Evolutionary conservation across 2,888 invertebrate species (phyloP).

Genomic region (Onthophagus sagittarius): DNA sequence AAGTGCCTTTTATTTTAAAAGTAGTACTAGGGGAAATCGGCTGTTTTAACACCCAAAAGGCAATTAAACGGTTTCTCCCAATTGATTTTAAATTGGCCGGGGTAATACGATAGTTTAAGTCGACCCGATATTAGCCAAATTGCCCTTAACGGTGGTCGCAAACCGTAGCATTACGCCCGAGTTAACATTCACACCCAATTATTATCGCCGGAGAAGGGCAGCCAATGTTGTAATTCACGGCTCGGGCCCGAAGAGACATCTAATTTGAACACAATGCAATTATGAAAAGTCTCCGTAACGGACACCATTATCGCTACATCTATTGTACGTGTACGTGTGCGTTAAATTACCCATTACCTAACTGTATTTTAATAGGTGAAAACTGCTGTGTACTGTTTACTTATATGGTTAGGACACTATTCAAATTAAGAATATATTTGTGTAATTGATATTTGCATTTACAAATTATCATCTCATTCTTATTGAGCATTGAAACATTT

Average conservation of each 20-base stretch:
- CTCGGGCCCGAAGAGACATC: not conserved
- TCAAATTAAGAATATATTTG: not conserved
- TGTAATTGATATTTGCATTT: not conserved
- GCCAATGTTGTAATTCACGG: not conserved
- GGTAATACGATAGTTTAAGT: not conserved
- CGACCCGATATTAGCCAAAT: constrained; percentile 2
- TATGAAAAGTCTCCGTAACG: constrained; percentile 4
- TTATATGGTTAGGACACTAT: not conserved
- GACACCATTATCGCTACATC: constrained; percentile 3
- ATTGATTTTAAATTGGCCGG: constrained; percentile 7
- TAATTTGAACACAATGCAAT: constrained; percentile 13
- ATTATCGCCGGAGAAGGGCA: constrained; percentile 1
- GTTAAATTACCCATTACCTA: not conserved
- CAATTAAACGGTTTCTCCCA: constrained; percentile 15
- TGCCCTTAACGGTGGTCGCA: constrained; percentile 1
- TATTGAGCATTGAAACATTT: no score
- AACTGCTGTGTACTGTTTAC: not conserved
- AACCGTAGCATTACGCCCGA: constrained; percentile 1
- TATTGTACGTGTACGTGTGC: not conserved
- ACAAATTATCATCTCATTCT: not conserved
- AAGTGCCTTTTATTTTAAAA: not conserved
- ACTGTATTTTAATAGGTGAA: constrained; percentile 11
- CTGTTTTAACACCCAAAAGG: not conserved
- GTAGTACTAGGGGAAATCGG: not conserved
- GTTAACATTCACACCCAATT: constrained; percentile 9